Base-by-base conservation (phyloP, 2,113 vertebrate species). In the Hystrix cristata region DNA sequence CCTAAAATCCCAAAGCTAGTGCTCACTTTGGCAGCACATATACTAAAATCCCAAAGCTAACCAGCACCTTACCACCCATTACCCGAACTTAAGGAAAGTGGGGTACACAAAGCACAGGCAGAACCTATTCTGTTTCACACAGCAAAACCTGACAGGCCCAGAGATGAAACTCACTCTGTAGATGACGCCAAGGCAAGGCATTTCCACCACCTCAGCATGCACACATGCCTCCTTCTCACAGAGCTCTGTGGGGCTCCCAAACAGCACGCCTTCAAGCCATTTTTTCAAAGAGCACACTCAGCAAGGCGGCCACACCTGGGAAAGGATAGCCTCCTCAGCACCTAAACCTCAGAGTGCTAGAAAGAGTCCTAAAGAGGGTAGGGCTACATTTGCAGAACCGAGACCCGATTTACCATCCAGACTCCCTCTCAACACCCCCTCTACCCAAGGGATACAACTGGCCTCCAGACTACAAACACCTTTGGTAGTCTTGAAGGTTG, bases 11-110 rank as follows among this genome's bases (percentile, higher is more conserved):
- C 27, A 94, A 88, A 90, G 59, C 48, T 95, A 94, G 38, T 38
- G 38, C 38, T 38, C 38, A 38, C 38, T 38, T 38, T 38, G 38
- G 38, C 38, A 38, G 38, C 38, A 38, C 38, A 38, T 38, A 38
- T 38, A 38, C 60, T 67, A 95, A 94, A 95, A 92, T 80, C 43
- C 46, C 27, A 94, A 88, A 90, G 59, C 48, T 95, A 94, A 96
- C 29, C 7, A 19, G 59, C 14, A 94, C 31, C 53, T 83, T n/a
- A 78, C 43, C 55, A 90, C 85, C 78, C 71, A 64, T 89, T 79
- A 74, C 18, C 48, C 85, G 31, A 64, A 55, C 81, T 60, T 27
- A 34, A 92, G 59, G 31, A 94, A 95, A 95, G 8, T 65, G 43
- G 85, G 71, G n/a, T n/a, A 57, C 74, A 91, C 10, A 84, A 9